These are phyloP conservation scores for Istiophorus platypterus DNA, from an alignment of 2,113 vertebrate species.

Conservation along the genomic window DNA sequence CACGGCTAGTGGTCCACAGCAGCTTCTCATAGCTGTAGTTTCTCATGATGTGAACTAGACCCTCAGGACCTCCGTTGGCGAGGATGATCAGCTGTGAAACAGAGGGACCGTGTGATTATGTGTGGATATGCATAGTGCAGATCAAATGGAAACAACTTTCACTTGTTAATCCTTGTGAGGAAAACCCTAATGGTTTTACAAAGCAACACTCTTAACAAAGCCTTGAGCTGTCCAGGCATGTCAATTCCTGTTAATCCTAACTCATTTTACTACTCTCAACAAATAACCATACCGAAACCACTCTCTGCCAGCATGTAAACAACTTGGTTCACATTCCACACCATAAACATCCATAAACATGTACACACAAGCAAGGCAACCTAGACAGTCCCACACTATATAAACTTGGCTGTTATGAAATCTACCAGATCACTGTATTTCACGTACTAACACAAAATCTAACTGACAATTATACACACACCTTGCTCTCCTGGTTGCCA, in stretches of 20 bases:
- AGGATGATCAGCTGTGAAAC: conserved; percentile 92
- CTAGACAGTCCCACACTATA: conserved; percentile 14
- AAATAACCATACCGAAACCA: conserved; percentile 44
- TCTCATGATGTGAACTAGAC: conserved; percentile 96
- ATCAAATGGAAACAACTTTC: not conserved
- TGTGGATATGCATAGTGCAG: not conserved
- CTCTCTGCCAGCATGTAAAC: conserved; percentile 27
- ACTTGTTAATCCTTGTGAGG: not conserved
- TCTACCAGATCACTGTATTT: not conserved
- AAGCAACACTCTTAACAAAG: not conserved
- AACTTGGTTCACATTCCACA: conserved; percentile 62
- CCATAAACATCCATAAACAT: conserved; percentile 59
- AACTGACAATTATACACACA: conserved; percentile 58
- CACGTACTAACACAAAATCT: not conserved
- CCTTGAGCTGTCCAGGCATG: not conserved
- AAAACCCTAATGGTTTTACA: not conserved
- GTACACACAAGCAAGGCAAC: conserved; percentile 27
- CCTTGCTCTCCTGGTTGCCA: conserved; percentile 99
- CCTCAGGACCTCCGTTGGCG: conserved; percentile 93
- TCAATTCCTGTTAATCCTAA: not conserved
- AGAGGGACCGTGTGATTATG: not conserved
- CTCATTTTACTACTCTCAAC: not conserved
- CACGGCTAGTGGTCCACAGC: conserved; percentile 97
- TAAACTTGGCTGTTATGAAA: not conserved
- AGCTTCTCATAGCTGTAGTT: conserved; percentile 96